Evolutionary conservation across 2,113 vertebrate species (phyloP).

Genomic region (Alethe diademata): DNA sequence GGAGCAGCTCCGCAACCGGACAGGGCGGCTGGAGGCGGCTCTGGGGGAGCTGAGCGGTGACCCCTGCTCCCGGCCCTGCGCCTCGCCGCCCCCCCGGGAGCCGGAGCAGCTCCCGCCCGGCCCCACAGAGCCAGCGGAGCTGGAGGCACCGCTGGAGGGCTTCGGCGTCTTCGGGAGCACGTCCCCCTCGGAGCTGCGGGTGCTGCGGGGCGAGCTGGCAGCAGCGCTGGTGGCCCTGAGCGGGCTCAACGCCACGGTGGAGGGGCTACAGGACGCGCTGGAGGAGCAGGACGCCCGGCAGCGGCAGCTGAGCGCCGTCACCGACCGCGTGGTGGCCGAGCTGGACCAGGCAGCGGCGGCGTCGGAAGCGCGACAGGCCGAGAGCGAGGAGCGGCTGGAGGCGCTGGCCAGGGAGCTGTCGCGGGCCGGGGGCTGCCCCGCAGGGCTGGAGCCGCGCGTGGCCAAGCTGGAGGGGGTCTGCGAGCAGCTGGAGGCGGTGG

Average conservation of each 20-base stretch:
- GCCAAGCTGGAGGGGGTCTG: constrained; percentile 85
- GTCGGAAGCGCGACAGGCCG: constrained; percentile 69
- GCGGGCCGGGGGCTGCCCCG: constrained; percentile 54
- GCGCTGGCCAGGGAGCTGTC: constrained; percentile 71
- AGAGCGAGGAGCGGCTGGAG: constrained; percentile 76
- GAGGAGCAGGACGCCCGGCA: constrained; percentile 78
- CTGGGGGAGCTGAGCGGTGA: constrained; percentile 57
- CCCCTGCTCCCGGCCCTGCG: constrained; percentile 78
- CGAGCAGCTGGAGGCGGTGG: constrained; percentile 46
- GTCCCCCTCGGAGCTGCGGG: constrained; percentile 78
- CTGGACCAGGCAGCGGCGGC: constrained; percentile 81
- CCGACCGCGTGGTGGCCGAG: constrained; percentile 80
- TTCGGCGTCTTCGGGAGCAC: constrained; percentile 76
- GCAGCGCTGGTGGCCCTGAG: constrained; percentile 77
- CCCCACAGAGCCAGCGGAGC: background rate
- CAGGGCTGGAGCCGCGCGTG: constrained; percentile 78
- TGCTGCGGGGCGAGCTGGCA: constrained; percentile 80
- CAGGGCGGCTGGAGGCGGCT: constrained; percentile 70
- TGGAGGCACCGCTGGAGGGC: constrained; percentile 75
- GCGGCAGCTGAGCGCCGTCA: constrained; percentile 73
- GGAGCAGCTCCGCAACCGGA: constrained; percentile 71
- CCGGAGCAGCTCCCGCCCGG: constrained; percentile 75
- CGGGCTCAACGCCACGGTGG: constrained; percentile 83
- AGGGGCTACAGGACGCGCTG: constrained; percentile 79
- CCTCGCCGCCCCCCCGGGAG: constrained; percentile 76